Percentiles rank a stretch among this genome's conserved stretches.
Evolutionary conservation across 2,797 vertebrate species (phyloP).

Genomic region (Thalassophryne amazonica): DNA sequence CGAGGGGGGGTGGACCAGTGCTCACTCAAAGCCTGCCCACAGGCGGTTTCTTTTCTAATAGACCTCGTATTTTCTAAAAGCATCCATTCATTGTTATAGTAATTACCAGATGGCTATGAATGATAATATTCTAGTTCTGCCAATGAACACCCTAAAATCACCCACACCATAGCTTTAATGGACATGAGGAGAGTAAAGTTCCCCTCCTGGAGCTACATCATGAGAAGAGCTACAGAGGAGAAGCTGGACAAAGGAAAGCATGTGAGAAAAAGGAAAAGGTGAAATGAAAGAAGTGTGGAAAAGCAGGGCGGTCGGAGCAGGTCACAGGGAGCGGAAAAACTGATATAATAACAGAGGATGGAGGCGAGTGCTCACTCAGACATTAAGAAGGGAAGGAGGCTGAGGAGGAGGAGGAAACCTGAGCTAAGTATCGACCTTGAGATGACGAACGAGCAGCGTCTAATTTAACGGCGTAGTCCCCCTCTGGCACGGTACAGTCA

Average conservation of each 20-base stretch:
- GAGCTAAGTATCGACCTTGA: conserved; percentile 66
- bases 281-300: background rate
- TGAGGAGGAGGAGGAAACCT: conserved; percentile 46
- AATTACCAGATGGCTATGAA: too few species aligned
- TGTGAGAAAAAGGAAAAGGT: conserved; percentile 1
- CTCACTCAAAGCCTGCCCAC: too few species aligned
- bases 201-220: conserved; percentile 8
- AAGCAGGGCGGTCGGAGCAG: background rate
- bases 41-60: too few species aligned
- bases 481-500: conserved; percentile 31
- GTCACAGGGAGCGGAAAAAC: conserved; percentile 8
- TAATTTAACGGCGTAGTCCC: conserved; percentile 52
- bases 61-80: too few species aligned
- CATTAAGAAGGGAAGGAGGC: conserved; percentile 19
- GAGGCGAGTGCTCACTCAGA: conserved; percentile 30
- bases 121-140: too few species aligned
- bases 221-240: conserved; percentile 17
- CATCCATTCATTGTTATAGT: too few species aligned
- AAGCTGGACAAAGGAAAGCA: conserved; percentile 23
- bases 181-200: too few species aligned
- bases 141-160: too few species aligned
- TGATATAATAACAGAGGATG: conserved; percentile 28
- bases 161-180: too few species aligned
- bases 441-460: conserved; percentile 64
- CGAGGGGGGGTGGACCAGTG: too few species aligned